Percentiles rank a stretch among this genome's conserved stretches.
These are phyloP conservation scores for Chrysopilus asiliformis DNA, from an alignment of 2,888 invertebrate genomes.

Conservation along the genomic window DNA sequence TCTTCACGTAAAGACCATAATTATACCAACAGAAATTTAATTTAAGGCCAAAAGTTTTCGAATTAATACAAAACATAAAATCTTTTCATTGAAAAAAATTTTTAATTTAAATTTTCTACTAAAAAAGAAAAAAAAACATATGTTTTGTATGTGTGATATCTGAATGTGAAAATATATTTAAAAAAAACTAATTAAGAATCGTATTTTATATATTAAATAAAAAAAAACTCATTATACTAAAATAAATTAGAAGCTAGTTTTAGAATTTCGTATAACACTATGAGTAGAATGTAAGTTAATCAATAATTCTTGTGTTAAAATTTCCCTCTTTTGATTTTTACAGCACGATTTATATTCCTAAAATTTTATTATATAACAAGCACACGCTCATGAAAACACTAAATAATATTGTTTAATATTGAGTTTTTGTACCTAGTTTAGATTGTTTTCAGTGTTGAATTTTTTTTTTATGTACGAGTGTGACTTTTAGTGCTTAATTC, in stretches of 20 bases:
- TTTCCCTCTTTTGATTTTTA: constrained; percentile 4
- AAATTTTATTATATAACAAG: neutral
- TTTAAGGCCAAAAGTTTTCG: too few species aligned
- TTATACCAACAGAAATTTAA: too few species aligned
- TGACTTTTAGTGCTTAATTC: too few species aligned
- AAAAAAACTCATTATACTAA: neutral
- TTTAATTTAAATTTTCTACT: too few species aligned
- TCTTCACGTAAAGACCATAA: too few species aligned
- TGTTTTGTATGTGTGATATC: too few species aligned
- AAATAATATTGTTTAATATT: constrained; percentile 5
- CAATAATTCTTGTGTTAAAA: neutral
- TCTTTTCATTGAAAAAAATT: too few species aligned
- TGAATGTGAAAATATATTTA: neutral
- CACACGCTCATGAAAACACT: neutral
- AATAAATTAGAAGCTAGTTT: neutral
- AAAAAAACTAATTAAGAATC: neutral
- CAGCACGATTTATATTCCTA: constrained; percentile 12
- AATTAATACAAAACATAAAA: too few species aligned
- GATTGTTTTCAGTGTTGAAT: too few species aligned
- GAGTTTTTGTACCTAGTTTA: too few species aligned
- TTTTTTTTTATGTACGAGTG: too few species aligned
- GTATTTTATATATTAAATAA: neutral
- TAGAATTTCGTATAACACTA: neutral
- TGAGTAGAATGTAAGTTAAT: neutral
- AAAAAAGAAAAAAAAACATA: too few species aligned